Conservation (phyloP, 2,888 invertebrate genomes). For the Drosophila seclusa region DNA sequence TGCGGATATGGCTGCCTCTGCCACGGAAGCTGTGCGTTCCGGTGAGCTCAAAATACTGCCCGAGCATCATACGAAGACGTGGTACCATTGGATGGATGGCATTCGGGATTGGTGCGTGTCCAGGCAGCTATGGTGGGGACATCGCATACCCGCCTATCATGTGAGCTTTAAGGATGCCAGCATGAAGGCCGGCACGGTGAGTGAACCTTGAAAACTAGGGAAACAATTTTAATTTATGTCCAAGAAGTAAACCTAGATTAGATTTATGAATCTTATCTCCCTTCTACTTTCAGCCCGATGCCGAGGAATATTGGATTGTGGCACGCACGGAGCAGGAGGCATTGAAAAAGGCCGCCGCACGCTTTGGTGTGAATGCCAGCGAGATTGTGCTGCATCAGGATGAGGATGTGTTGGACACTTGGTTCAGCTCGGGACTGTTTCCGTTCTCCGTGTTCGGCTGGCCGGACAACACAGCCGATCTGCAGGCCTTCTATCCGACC, state of each 20-base stretch:
- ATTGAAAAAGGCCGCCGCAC: conserved; percentile 90
- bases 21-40: conserved; percentile 91
- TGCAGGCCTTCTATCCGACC: conserved; percentile 95
- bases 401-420: conserved; percentile 99
- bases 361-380: conserved; percentile 87
- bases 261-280: background rate
- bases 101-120: conserved; percentile 99
- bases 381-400: conserved; percentile 90
- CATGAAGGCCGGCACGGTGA: conserved; percentile 82
- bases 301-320: conserved; percentile 90
- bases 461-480: conserved; percentile 92
- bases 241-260: too few relatives aligned
- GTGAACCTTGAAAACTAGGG: conserved; percentile 29
- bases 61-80: conserved; percentile 94
- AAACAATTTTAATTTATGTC: background rate
- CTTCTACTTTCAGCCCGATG: conserved; percentile 83
- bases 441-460: conserved; percentile 99
- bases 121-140: conserved; percentile 99
- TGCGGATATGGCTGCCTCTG: conserved; percentile 94
- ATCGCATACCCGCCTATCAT: conserved; percentile 97
- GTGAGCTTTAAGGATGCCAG: conserved; percentile 87
- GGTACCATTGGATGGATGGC: conserved; percentile 98
- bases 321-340: conserved; percentile 92
- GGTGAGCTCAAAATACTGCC: conserved; percentile 96
- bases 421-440: conserved; percentile 99